A percentile compares a stretch with the other conserved stretches of the same genome.
Conservation (phyloP, 2,888 invertebrate species). For the Sphaerolaimus hirsutus region DNA sequence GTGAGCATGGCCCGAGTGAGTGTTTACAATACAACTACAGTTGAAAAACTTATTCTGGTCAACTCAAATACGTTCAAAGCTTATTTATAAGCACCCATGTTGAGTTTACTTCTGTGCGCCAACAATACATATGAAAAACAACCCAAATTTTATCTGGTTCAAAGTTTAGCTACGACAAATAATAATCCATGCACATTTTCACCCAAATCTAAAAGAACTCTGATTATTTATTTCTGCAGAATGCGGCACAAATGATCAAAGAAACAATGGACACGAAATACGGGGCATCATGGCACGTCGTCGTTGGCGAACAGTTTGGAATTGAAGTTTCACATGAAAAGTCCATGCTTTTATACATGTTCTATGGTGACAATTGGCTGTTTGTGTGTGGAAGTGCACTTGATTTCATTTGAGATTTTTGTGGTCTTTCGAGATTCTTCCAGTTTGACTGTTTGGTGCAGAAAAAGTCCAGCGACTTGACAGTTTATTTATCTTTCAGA, state of each 20-base stretch:
- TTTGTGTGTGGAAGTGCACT: slow-evolving; percentile 55
- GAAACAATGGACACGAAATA: slow-evolving; percentile 84
- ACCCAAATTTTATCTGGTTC: too few relatives aligned
- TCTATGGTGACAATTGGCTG: slow-evolving; percentile 69
- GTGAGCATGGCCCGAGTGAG: too few relatives aligned
- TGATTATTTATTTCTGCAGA: slow-evolving; percentile 32
- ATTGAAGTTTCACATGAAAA: slow-evolving; percentile 76
- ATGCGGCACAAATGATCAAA: slow-evolving; percentile 74
- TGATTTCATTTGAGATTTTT: background rate
- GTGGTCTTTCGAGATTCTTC: too few relatives aligned
- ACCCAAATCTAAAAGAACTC: background rate
- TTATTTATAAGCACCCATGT: too few relatives aligned
- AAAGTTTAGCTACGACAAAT: too few relatives aligned
- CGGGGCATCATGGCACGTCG: slow-evolving; percentile 77
- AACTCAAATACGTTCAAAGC: too few relatives aligned
- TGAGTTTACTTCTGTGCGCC: too few relatives aligned
- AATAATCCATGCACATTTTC: too few relatives aligned
- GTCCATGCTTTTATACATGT: slow-evolving; percentile 59
- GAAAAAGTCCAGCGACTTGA: background rate
- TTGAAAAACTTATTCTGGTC: too few relatives aligned
- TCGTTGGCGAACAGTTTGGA: slow-evolving; percentile 79
- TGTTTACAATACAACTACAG: too few relatives aligned
- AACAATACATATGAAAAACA: too few relatives aligned
- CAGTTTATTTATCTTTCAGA: background rate
- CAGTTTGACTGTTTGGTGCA: too few relatives aligned